Conservation (phyloP, 2,888 invertebrate genomes). For the Macaria liturata region DNA sequence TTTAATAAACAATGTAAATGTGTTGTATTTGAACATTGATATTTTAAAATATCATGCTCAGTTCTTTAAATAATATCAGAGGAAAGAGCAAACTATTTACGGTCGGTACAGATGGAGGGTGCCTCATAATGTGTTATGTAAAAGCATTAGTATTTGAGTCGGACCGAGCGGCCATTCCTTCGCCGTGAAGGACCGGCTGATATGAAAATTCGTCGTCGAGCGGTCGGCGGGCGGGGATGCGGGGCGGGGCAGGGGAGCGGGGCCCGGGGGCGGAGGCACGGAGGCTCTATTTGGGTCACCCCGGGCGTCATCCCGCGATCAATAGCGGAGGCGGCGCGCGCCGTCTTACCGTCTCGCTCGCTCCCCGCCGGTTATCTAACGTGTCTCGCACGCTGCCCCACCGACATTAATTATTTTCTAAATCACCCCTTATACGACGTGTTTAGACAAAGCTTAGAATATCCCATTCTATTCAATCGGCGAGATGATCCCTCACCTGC, state of each 20-base stretch:
- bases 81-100: constrained; percentile 40
- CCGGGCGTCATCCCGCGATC: constrained; percentile 82
- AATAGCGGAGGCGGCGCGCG: constrained; percentile 78
- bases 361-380: constrained; percentile 75
- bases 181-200: constrained; percentile 71
- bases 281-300: constrained; percentile 83
- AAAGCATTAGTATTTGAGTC: constrained; percentile 63
- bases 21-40: too few species aligned
- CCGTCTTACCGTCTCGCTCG: constrained; percentile 64
- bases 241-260: constrained; percentile 50
- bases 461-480: constrained; percentile 33
- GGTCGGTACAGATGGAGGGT: constrained; percentile 48
- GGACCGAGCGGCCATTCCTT: constrained; percentile 67
- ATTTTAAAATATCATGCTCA: too few species aligned
- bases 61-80: too few species aligned
- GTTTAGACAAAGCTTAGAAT: constrained; percentile 52
- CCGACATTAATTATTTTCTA: constrained; percentile 75
- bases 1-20: too few species aligned
- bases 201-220: constrained; percentile 80
- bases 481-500: constrained; percentile 28
- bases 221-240: constrained; percentile 50
- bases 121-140: constrained; percentile 62
- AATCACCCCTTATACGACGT: constrained; percentile 58
- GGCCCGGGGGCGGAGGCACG: constrained; percentile 65
- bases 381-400: constrained; percentile 72